phyloP scores from a whole-genome alignment of 2,888 invertebrate genomes.

The Papilio gigon region DNA sequence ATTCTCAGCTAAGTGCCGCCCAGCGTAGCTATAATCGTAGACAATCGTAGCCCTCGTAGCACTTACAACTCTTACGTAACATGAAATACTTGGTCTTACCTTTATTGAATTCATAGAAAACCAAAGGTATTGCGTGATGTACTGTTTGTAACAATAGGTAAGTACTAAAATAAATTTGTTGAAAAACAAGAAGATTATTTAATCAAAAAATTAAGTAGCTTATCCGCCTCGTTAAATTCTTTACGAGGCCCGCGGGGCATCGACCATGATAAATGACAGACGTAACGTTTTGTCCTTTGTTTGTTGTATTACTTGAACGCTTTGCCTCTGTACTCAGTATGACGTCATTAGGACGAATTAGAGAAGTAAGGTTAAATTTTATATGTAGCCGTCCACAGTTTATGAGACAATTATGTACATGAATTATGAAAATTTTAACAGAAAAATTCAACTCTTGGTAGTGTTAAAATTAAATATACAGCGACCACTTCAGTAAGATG shows the following conservation, averaged over 20 bases:
- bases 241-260: constrained; percentile 12
- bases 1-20: background rate
- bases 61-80: background rate
- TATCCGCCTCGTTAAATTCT: constrained; percentile 16
- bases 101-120: background rate
- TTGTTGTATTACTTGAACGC: constrained; percentile 8
- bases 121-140: background rate
- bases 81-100: background rate
- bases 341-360: constrained; percentile 1
- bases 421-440: no score
- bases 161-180: background rate
- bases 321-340: background rate
- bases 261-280: constrained; percentile 13
- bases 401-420: background rate
- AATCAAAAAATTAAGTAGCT: constrained; percentile 17
- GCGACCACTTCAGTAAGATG: no score
- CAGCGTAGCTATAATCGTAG: background rate
- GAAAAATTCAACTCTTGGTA: no score
- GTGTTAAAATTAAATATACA: no score
- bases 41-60: background rate
- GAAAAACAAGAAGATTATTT: background rate
- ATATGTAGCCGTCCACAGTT: background rate
- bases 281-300: constrained; percentile 19
- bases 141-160: constrained; percentile 10
- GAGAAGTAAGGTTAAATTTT: constrained; percentile 4